These are phyloP conservation scores for Cheilosia impressa DNA, from an alignment of 2,888 invertebrate species.

Conservation along the genomic window DNA sequence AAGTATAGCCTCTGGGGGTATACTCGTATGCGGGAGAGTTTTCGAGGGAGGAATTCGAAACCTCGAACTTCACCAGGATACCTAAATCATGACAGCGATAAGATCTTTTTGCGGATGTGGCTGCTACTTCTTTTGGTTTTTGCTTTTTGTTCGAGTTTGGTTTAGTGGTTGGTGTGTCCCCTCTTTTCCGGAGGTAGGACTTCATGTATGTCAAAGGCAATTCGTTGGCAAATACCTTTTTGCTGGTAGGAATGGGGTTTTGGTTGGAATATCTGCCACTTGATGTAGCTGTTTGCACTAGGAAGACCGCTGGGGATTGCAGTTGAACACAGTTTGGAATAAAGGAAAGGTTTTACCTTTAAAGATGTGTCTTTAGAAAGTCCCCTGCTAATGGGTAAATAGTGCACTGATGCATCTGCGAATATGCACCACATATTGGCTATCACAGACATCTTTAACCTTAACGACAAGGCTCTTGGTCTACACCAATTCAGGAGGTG, in stretches of 20 bases:
- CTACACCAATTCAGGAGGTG: too few relatives aligned
- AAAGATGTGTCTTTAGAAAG: too few relatives aligned
- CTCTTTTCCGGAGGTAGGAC: conserved; percentile 21
- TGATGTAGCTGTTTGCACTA: conserved; percentile 17
- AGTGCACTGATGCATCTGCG: too few relatives aligned
- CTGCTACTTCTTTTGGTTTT: conserved; percentile 24
- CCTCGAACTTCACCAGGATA: conserved; percentile 67
- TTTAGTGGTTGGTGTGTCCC: conserved; percentile 5
- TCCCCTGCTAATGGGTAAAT: too few relatives aligned
- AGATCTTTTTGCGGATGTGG: conserved; percentile 64
- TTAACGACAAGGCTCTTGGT: too few relatives aligned
- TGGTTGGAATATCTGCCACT: conserved; percentile 49
- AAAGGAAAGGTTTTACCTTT: not conserved
- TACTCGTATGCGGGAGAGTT: conserved; percentile 10
- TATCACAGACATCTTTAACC: too few relatives aligned
- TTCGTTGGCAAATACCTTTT: conserved; percentile 53
- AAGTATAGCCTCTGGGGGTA: conserved; percentile 6
- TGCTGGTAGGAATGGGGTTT: conserved; percentile 44
- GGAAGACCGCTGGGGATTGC: not conserved
- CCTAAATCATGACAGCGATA: conserved; percentile 74
- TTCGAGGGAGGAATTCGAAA: conserved; percentile 37
- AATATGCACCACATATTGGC: too few relatives aligned
- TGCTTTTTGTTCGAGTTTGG: conserved; percentile 20
- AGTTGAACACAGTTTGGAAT: conserved; percentile 46
- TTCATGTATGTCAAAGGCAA: conserved; percentile 62